A percentile compares a stretch with the other conserved stretches of the same genome.
Conservation (phyloP, 2,113 vertebrate species). For the Geococcyx californianus region DNA sequence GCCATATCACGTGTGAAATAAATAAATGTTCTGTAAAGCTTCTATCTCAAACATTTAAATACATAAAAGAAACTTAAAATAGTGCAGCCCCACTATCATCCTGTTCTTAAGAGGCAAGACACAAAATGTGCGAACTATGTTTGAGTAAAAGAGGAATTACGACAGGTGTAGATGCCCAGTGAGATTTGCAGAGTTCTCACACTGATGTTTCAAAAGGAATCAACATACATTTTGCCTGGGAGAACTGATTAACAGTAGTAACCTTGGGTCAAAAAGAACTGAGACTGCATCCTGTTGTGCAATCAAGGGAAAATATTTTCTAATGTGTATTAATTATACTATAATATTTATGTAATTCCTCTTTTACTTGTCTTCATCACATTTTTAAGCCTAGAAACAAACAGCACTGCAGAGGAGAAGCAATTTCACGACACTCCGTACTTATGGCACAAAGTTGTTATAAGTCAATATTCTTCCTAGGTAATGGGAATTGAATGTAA, state of each 20-base stretch:
- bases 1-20: neutral
- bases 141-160: neutral
- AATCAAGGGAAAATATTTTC: neutral
- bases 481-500: neutral
- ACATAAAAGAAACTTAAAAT: neutral
- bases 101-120: neutral
- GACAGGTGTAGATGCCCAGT: neutral
- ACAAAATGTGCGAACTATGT: neutral
- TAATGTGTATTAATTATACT: neutral
- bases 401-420: neutral
- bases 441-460: neutral
- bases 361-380: neutral
- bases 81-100: rapidly evolving
- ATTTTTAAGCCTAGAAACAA: neutral
- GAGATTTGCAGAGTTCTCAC: neutral
- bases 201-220: neutral
- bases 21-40: neutral
- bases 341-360: neutral
- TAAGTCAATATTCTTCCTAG: neutral
- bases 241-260: neutral
- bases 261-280: neutral
- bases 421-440: neutral
- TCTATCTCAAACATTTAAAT: neutral
- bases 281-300: neutral
- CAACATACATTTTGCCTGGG: neutral